Evolutionary conservation across 2,797 vertebrate genomes (phyloP).

Genomic region (Adrianichthys oophorus): DNA sequence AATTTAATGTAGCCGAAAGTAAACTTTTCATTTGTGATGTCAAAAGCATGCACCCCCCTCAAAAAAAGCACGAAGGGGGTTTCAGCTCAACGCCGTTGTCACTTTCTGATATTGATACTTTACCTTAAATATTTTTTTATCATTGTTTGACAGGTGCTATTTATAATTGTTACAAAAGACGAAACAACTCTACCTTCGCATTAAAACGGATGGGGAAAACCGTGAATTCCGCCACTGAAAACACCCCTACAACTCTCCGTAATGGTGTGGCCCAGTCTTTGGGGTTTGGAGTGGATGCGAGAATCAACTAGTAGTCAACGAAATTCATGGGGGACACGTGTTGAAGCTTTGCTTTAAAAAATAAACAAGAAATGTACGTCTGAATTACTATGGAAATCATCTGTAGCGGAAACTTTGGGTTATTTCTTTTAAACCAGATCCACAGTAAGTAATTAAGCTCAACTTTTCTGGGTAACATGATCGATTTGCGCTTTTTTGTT

Average conservation of each 20-base stretch:
- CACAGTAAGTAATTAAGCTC: slow-evolving; percentile 42
- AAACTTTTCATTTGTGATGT: neutral
- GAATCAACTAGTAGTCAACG: too few species aligned
- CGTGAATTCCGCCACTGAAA: neutral
- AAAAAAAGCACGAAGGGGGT: neutral
- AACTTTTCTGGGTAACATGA: neutral
- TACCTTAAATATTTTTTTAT: neutral
- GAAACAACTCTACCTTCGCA: rapidly evolving
- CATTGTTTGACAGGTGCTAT: too few species aligned
- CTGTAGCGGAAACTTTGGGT: neutral
- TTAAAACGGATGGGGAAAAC: rapidly evolving
- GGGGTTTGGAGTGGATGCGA: neutral
- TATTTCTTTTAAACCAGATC: neutral
- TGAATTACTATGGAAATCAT: neutral
- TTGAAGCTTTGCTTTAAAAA: neutral
- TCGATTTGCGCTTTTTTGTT: slow-evolving; percentile 50
- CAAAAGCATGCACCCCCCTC: neutral
- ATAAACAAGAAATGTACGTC: neutral
- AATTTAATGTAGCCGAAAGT: neutral
- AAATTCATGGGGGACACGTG: neutral
- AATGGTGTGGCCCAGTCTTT: slow-evolving; percentile 47
- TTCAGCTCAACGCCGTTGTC: rapidly evolving
- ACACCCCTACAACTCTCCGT: slow-evolving; percentile 1
- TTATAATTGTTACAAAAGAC: rapidly evolving
- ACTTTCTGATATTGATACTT: neutral